These are phyloP conservation scores for Pygmarrhopalites habei DNA, from an alignment of 1,140 invertebrate species.

Conservation along the genomic window DNA sequence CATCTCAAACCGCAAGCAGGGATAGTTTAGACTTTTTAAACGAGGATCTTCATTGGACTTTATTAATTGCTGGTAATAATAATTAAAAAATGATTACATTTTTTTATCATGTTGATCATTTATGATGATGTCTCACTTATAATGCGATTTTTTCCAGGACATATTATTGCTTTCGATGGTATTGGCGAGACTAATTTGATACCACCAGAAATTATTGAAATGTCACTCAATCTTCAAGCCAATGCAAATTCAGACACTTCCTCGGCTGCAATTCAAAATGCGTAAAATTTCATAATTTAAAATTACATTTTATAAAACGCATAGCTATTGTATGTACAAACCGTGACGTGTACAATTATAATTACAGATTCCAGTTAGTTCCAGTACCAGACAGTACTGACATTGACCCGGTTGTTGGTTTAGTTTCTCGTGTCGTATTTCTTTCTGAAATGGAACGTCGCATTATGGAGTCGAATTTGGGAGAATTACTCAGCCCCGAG, in stretches of 20 bases:
- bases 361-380: slow-evolving; percentile 53
- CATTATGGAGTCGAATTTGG: slow-evolving; percentile 54
- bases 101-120: slow-evolving; percentile 5
- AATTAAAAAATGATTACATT: neutral
- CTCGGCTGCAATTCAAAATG: slow-evolving; percentile 52
- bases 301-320: too few species aligned
- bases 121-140: neutral
- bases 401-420: slow-evolving; percentile 43
- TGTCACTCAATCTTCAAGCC: slow-evolving; percentile 3
- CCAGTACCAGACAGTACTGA: slow-evolving; percentile 45
- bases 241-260: slow-evolving; percentile 40
- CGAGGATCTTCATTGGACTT: slow-evolving; percentile 83
- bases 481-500: slow-evolving; percentile 66
- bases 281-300: too few species aligned
- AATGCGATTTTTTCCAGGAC: slow-evolving; percentile 41
- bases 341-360: too few species aligned
- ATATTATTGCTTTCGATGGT: slow-evolving; percentile 60
- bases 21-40: slow-evolving; percentile 54
- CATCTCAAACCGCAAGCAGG: slow-evolving; percentile 5
- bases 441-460: slow-evolving; percentile 61
- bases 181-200: slow-evolving; percentile 70
- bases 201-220: slow-evolving; percentile 60
- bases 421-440: slow-evolving; percentile 59
- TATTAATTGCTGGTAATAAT: slow-evolving; percentile 62
- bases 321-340: too few species aligned